A percentile compares a stretch with the other conserved stretches of the same genome.
phyloP scores from a whole-genome alignment of 2,888 invertebrate genomes.

The Branchipolynoe longqiensis region DNA sequence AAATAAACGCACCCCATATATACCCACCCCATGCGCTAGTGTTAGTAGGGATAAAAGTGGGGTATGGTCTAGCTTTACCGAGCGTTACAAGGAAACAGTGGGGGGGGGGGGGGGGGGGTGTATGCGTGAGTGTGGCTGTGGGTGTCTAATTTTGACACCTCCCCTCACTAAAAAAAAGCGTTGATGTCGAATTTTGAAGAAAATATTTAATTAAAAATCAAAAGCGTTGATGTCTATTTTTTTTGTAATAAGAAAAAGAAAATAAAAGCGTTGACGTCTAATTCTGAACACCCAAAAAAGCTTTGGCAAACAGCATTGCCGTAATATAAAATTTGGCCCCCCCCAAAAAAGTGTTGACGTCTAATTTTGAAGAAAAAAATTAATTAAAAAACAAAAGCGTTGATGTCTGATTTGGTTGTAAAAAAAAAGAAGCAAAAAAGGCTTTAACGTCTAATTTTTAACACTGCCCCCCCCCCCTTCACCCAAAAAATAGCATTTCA shows the following conservation, averaged over 20 bases:
- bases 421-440: background rate
- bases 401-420: background rate
- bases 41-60: background rate
- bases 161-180: background rate
- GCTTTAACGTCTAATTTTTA: background rate
- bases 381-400: background rate
- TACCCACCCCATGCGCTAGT: background rate
- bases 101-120: no score
- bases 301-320: no score
- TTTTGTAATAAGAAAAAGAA: no score
- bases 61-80: background rate
- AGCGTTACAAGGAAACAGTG: no score
- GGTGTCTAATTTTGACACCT: background rate
- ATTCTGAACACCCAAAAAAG: no score
- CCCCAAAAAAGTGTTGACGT: no score
- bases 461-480: background rate
- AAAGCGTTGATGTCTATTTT: no score
- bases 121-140: background rate
- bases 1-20: background rate
- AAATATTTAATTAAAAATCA: no score
- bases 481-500: background rate
- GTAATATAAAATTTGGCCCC: no score
- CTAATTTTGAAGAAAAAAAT: background rate
- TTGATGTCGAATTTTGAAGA: background rate
- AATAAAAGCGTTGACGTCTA: no score